Conservation (phyloP, 2,888 invertebrate genomes). For the Tillus elongatus region DNA sequence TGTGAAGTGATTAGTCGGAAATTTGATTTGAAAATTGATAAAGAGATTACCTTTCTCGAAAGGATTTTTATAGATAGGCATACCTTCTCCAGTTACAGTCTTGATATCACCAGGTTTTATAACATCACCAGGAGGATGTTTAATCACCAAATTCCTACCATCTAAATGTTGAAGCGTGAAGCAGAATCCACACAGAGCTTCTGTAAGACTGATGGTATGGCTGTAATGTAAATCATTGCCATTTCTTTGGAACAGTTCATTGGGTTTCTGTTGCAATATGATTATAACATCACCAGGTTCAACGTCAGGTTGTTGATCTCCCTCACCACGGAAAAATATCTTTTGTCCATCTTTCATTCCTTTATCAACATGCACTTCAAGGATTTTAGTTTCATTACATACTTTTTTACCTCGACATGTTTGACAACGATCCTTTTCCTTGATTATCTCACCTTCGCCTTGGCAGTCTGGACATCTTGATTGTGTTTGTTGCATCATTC, state of each 20-base stretch:
- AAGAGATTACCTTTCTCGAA: slow-evolving; percentile 81
- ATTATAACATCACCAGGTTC: slow-evolving; percentile 86
- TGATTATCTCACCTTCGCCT: slow-evolving; percentile 64
- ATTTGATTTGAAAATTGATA: slow-evolving; percentile 76
- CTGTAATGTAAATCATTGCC: slow-evolving; percentile 67
- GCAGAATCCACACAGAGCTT: slow-evolving; percentile 84
- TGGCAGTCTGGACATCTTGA: slow-evolving; percentile 53
- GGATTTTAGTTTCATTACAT: slow-evolving; percentile 68
- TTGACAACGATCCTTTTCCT: slow-evolving; percentile 74
- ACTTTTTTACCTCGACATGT: slow-evolving; percentile 79
- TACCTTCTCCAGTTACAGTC: slow-evolving; percentile 76
- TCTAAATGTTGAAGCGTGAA: slow-evolving; percentile 83
- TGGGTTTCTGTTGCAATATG: slow-evolving; percentile 70
- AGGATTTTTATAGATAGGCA: slow-evolving; percentile 79
- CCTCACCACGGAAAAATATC: slow-evolving; percentile 78
- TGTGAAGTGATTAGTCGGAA: slow-evolving; percentile 75
- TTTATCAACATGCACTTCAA: slow-evolving; percentile 82
- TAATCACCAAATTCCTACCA: slow-evolving; percentile 72
- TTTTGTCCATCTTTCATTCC: slow-evolving; percentile 80
- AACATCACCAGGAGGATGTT: slow-evolving; percentile 69
- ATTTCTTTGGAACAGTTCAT: slow-evolving; percentile 68
- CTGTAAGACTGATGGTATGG: slow-evolving; percentile 69
- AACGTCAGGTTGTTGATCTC: slow-evolving; percentile 80
- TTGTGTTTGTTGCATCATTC: slow-evolving; percentile 56
- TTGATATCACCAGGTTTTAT: slow-evolving; percentile 75